These are phyloP conservation scores for Ceyx cyanopectus DNA, from an alignment of 2,113 vertebrate species.

Conservation along the genomic window DNA sequence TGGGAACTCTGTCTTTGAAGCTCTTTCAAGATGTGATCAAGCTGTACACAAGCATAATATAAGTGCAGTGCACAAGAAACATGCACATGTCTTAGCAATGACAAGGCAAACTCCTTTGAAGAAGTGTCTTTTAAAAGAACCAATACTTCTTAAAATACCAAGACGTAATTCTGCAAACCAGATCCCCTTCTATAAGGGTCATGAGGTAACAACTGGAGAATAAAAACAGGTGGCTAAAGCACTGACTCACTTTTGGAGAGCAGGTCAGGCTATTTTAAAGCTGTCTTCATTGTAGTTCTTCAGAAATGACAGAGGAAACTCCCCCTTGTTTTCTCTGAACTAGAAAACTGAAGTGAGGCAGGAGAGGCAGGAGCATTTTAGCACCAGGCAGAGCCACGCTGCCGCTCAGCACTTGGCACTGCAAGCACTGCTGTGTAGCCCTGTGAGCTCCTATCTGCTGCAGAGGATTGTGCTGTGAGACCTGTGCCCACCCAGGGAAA, in stretches of 20 bases:
- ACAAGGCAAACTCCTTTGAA: neutral
- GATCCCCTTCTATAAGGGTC: neutral
- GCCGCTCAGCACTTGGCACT: neutral
- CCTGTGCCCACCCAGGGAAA: neutral
- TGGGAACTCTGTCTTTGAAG: neutral
- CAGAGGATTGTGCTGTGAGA: accelerated
- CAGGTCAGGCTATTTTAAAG: neutral
- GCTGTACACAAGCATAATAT: neutral
- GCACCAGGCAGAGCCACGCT: neutral
- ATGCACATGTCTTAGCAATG: neutral
- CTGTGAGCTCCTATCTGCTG: neutral
- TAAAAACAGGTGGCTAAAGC: neutral
- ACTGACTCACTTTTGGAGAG: neutral
- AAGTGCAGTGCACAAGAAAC: neutral
- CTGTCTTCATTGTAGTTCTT: neutral
- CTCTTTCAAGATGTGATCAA: neutral
- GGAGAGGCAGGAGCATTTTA: neutral
- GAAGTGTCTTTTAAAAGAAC: neutral
- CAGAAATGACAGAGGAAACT: neutral
- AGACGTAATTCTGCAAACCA: neutral
- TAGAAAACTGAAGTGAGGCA: neutral
- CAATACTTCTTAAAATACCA: neutral
- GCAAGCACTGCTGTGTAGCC: neutral
- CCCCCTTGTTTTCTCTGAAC: neutral
- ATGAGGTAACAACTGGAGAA: neutral